Evolutionary conservation across 2,797 vertebrate genomes (phyloP), one percentile per base, ranked within the genome.

Genomic region (Myotis planiceps): DNA sequence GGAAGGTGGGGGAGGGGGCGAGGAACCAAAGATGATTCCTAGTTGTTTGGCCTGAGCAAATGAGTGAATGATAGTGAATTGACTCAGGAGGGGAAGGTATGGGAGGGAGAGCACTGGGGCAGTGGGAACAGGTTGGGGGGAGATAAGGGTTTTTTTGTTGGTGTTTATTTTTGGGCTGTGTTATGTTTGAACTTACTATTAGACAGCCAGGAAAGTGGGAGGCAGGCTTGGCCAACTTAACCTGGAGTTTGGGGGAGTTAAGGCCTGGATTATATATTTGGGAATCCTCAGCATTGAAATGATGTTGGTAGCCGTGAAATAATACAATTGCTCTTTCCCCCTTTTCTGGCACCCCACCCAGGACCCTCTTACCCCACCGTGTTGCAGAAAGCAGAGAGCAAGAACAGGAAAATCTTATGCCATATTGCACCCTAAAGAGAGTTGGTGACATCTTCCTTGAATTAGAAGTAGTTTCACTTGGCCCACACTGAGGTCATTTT

Each of bases 381-480:
- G 42, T 58, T 90, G 7, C 60, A 63, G 71, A 75, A 75, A 84
- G 65, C 55, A 55, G 34, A 85, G 7, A 2, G 32, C 37, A 68
- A 75, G 21, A 89, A 8, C 2, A 72, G 9, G 27, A 83, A 34
- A 12, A 45, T 29, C 25, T 69, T 39, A 7, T 39, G 34, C 25
- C 84, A 88, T 37, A 3, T 27, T 51, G 42, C 5, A 78, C 14
- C 63, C 27, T 25, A 55, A 37, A 79, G 27, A 45, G 47, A 3
- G 75, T 88, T 18, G 72, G 60, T 91, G 3, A n/a, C 75, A 4
- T 88, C 53, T 97, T 93, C 14, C 72, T 91, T 79, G 92, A 96
- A 69, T 37, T 71, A 91, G 66, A 92, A 34, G 27, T 95, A 74
- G 60, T 94, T 94, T 89, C 42, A 66, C 19, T 27, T 9, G 8